phyloP scores from a whole-genome alignment of 2,113 vertebrate species.

The Sturnus vulgaris region DNA sequence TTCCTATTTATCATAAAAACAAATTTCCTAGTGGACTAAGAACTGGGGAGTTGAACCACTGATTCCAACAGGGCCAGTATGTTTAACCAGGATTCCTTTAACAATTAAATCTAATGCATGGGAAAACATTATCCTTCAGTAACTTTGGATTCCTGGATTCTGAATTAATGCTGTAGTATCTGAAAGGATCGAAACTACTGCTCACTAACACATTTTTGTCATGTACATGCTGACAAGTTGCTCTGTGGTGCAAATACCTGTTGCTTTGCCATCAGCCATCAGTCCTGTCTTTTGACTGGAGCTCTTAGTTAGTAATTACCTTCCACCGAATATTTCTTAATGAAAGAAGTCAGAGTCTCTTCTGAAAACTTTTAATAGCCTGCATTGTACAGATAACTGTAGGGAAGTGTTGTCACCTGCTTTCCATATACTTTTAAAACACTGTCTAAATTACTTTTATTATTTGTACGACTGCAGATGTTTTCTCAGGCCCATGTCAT shows the following conservation, averaged over 20 bases:
- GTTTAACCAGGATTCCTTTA: background rate
- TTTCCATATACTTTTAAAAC: background rate
- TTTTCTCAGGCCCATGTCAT: background rate
- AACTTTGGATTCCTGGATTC: background rate
- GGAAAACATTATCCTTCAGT: background rate
- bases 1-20: background rate
- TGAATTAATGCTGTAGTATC: background rate
- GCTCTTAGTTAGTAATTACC: background rate
- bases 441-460: background rate
- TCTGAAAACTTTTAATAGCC: slow-evolving; percentile 5
- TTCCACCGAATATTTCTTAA: background rate
- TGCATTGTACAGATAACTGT: background rate
- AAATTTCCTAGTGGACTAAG: background rate
- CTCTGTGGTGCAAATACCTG: background rate
- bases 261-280: background rate
- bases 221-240: background rate
- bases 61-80: background rate
- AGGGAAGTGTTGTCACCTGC: background rate
- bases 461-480: background rate
- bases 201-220: background rate
- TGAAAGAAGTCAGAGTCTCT: background rate
- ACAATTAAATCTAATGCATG: background rate
- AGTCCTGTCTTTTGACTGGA: background rate
- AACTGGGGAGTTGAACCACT: rapidly evolving
- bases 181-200: background rate